Evolutionary conservation across 1,140 invertebrate genomes (phyloP).

Genomic region (Kradibia gibbosae): DNA sequence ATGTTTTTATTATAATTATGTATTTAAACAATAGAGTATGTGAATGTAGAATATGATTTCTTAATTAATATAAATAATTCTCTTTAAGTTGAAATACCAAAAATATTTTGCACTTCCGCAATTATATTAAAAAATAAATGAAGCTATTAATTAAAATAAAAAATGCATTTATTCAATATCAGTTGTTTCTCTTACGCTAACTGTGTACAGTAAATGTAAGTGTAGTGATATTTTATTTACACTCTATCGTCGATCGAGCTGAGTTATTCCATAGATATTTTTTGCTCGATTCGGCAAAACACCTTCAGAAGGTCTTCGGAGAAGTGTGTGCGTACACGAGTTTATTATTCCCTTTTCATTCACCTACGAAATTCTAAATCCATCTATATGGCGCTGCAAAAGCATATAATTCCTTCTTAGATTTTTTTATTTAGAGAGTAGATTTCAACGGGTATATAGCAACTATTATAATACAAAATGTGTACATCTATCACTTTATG

Average conservation of each 20-base stretch:
- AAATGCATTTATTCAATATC: not conserved
- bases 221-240: not conserved
- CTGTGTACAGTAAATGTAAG: not conserved
- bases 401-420: not conserved
- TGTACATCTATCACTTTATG: too few relatives aligned
- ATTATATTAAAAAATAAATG: too few relatives aligned
- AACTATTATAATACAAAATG: not conserved
- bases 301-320: conserved; percentile 37
- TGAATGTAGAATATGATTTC: too few relatives aligned
- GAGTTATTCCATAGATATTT: conserved; percentile 12
- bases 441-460: not conserved
- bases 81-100: too few relatives aligned
- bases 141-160: too few relatives aligned
- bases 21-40: too few relatives aligned
- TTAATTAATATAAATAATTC: too few relatives aligned
- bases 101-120: too few relatives aligned
- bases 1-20: too few relatives aligned
- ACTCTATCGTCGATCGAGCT: conserved; percentile 17
- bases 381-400: not conserved
- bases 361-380: not conserved
- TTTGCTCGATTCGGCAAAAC: not conserved
- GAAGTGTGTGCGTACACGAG: not conserved
- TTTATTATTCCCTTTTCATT: conserved; percentile 17
- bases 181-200: not conserved
- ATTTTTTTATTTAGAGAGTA: not conserved